Evolutionary conservation across 2,888 invertebrate species (phyloP).

Genomic region (Amaurobius ferox): DNA sequence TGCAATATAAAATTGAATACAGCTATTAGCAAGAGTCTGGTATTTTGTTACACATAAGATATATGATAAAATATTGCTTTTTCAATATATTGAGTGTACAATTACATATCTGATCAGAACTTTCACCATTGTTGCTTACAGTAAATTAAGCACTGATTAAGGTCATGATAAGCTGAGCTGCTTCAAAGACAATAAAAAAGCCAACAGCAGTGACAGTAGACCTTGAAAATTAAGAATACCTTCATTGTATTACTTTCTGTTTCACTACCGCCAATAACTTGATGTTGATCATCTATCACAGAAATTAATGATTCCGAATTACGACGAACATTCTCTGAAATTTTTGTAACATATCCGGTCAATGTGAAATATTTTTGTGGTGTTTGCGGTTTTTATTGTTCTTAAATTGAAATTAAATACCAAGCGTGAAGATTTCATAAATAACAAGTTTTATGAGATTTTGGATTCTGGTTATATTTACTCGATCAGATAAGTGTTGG

Average conservation of each 20-base stretch:
- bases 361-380: no score
- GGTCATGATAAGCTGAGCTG: neutral
- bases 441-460: no score
- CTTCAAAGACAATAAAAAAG: neutral
- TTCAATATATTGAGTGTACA: neutral
- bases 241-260: constrained; percentile 7
- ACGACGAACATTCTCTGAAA: no score
- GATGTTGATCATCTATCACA: neutral
- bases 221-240: constrained; percentile 5
- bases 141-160: neutral
- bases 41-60: neutral
- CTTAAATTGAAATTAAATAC: no score
- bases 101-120: neutral
- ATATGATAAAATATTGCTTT: neutral
- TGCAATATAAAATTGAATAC: no score
- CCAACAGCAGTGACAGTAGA: neutral
- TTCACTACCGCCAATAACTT: neutral
- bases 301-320: no score
- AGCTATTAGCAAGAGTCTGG: no score
- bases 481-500: no score
- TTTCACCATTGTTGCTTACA: constrained; percentile 1
- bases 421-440: no score
- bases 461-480: no score
- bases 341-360: no score
- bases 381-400: no score